Evolutionary conservation across 2,797 vertebrate species (phyloP).

Genomic region (Chloroceryle amazona): DNA sequence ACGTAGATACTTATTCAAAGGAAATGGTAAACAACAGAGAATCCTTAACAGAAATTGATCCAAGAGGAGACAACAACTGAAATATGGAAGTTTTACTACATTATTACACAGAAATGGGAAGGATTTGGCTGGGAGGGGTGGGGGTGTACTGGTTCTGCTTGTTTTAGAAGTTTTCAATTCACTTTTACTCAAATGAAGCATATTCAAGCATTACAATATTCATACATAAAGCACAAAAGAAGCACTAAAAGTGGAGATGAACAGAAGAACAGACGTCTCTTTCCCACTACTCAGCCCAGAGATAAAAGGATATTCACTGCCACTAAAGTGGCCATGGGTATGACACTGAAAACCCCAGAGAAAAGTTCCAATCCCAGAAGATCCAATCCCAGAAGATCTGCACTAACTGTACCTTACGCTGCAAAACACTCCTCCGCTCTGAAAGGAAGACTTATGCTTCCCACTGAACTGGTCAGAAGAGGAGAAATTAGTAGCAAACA

Average conservation of each 20-base stretch:
- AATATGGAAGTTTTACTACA: background rate
- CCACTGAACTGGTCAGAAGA: background rate
- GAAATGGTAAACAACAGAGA: background rate
- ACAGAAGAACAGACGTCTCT: background rate
- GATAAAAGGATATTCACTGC: background rate
- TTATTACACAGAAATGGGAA: background rate
- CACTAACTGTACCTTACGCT: accelerated
- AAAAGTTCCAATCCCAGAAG: background rate
- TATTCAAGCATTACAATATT: background rate
- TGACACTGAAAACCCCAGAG: background rate
- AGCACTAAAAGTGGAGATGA: background rate
- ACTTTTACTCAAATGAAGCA: background rate
- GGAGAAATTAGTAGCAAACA: background rate
- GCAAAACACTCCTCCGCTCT: background rate
- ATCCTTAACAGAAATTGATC: background rate
- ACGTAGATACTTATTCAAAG: background rate
- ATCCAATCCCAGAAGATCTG: background rate
- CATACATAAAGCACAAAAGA: background rate
- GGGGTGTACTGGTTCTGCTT: background rate
- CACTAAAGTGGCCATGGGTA: background rate
- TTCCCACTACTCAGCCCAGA: background rate
- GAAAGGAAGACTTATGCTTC: background rate
- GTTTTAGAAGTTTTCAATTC: background rate
- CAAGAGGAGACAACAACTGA: background rate
- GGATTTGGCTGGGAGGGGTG: background rate